Evolutionary conservation across 2,888 invertebrate genomes (phyloP).

Genomic region (Mesoligia furuncula): DNA sequence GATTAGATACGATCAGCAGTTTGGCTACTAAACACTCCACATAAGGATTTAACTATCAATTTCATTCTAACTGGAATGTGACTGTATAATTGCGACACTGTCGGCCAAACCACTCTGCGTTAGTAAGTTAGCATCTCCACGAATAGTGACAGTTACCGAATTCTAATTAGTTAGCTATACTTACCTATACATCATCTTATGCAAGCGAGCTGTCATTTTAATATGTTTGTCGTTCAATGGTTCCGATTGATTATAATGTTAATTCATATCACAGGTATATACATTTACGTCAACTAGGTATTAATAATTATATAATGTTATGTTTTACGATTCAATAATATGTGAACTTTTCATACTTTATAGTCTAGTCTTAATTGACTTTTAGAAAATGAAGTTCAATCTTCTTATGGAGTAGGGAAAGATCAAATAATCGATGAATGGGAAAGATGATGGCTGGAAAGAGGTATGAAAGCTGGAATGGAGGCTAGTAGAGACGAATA

Average conservation of each 20-base stretch:
- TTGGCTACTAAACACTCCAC: neutral
- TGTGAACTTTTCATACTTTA: neutral
- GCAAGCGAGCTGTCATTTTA: conserved; percentile 13
- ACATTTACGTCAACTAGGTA: conserved; percentile 5
- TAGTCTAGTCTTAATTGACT: too few species aligned
- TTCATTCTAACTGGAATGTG: conserved; percentile 2
- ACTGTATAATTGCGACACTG: conserved; percentile 20
- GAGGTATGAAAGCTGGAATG: neutral
- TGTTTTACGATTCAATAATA: neutral
- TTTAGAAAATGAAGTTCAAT: neutral
- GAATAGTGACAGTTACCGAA: conserved; percentile 10
- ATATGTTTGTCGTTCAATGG: conserved; percentile 1
- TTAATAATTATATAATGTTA: neutral
- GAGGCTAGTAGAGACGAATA: neutral
- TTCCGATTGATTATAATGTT: conserved; percentile 22
- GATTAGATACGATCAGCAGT: conserved; percentile 13
- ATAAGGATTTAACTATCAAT: conserved; percentile 11
- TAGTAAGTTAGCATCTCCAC: neutral
- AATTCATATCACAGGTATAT: conserved; percentile 2
- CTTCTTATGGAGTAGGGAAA: neutral
- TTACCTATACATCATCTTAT: neutral
- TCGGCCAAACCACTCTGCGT: neutral
- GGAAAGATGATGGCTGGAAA: neutral
- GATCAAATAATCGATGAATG: neutral
- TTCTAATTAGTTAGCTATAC: conserved; percentile 5